phyloP scores from a whole-genome alignment of 1,140 invertebrate genomes.

The Papilio polyxenes region DNA sequence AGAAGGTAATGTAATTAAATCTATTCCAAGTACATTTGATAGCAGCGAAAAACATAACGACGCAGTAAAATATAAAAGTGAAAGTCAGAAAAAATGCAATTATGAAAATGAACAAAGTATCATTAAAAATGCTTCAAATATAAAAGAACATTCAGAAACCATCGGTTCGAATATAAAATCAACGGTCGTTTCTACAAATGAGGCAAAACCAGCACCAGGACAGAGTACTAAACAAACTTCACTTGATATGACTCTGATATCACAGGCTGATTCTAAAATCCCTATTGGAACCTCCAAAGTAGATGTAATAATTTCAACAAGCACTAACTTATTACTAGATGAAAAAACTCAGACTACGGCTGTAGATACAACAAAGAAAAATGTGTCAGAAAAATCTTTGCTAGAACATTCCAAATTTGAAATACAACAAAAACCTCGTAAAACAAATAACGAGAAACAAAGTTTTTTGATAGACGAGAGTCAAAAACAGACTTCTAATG shows the following conservation, averaged over 20 bases:
- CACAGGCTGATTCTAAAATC: conserved; percentile 20
- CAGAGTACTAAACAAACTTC: conserved; percentile 1
- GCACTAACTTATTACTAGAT: background rate
- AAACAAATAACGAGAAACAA: conserved; percentile 6
- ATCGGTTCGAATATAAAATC: conserved; percentile 11
- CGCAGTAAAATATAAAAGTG: conserved; percentile 15
- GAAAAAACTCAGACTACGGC: background rate
- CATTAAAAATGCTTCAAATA: background rate
- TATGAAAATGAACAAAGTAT: conserved; percentile 10
- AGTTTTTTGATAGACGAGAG: background rate
- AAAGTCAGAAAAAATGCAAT: background rate
- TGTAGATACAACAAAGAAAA: conserved; percentile 15
- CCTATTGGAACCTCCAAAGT: background rate
- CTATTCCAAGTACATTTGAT: conserved; percentile 28
- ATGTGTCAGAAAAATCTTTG: background rate
- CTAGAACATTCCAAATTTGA: background rate
- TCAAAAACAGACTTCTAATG: conserved; percentile 13
- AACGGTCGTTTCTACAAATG: background rate
- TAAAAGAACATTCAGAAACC: conserved; percentile 1
- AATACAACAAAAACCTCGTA: background rate
- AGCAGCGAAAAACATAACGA: conserved; percentile 9
- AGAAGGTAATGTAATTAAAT: conserved; percentile 55
- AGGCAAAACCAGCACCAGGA: background rate
- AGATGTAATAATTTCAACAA: background rate
- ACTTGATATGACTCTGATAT: conserved; percentile 10